phyloP scores from a whole-genome alignment of 2,113 vertebrate species.

The Nicator chloris region DNA sequence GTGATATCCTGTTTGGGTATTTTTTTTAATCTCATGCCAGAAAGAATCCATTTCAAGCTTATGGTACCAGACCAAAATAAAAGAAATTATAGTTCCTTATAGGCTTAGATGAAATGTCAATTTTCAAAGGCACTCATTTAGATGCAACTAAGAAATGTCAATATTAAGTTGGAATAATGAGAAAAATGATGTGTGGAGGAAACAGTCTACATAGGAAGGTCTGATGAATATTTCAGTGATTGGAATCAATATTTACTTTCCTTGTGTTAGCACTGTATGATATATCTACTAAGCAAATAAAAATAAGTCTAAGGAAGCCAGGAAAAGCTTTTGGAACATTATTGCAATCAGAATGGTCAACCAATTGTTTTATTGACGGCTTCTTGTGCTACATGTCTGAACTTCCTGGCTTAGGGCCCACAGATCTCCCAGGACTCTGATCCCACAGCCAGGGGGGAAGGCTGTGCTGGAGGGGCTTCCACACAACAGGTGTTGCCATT shows the following conservation, averaged over 20 bases:
- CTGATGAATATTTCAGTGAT: not conserved
- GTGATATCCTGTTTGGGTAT: slow-evolving; percentile 13
- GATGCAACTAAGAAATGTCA: not conserved
- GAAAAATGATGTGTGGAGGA: not conserved
- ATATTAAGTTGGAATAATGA: not conserved
- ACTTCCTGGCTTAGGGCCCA: not conserved
- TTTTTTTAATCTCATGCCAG: not conserved
- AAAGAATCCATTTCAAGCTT: slow-evolving; percentile 7
- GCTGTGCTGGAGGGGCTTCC: not conserved
- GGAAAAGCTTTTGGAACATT: not conserved
- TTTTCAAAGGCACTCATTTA: not conserved
- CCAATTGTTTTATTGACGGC: not conserved
- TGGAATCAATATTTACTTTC: slow-evolving; percentile 11
- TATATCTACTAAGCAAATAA: not conserved
- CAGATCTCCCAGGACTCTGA: rapidly evolving
- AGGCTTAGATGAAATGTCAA: not conserved
- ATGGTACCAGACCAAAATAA: not conserved
- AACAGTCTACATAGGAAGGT: not conserved
- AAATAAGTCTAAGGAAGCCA: not conserved
- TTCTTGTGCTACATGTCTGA: not conserved
- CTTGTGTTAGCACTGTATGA: not conserved
- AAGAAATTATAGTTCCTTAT: not conserved
- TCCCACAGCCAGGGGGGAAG: not conserved
- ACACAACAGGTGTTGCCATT: not conserved
- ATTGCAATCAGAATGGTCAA: not conserved